Evolutionary conservation across 2,113 vertebrate species (phyloP).

Genomic region (Ancistrus triradiatus): DNA sequence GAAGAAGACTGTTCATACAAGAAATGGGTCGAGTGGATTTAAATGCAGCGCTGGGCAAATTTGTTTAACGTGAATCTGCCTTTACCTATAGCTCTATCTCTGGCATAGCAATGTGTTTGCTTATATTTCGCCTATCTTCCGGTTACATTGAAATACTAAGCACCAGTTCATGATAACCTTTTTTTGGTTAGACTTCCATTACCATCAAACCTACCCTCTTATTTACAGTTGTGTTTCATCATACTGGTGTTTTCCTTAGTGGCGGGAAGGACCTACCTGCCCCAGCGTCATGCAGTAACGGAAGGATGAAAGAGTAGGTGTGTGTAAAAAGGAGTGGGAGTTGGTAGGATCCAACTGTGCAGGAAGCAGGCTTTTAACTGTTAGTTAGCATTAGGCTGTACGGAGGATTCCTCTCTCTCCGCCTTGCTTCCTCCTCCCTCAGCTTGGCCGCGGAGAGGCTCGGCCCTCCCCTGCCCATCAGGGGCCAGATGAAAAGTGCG

Average conservation of each 20-base stretch:
- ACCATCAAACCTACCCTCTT: no score
- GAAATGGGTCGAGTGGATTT: slow-evolving; percentile 17
- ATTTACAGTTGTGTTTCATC: no score
- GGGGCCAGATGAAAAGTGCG: slow-evolving; percentile 52
- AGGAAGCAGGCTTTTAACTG: slow-evolving; percentile 30
- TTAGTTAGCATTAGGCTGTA: slow-evolving; percentile 4
- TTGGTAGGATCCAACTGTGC: slow-evolving; percentile 14
- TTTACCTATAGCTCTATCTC: slow-evolving; percentile 7
- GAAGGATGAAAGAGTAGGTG: slow-evolving; percentile 1
- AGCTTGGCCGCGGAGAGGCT: slow-evolving; percentile 13
- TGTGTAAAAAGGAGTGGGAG: neutral
- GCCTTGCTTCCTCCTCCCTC: slow-evolving; percentile 8
- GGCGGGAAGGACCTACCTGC: no score
- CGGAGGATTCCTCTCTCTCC: slow-evolving; percentile 11
- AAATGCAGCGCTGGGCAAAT: slow-evolving; percentile 2
- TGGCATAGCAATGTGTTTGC: neutral
- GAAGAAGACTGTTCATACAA: slow-evolving; percentile 38
- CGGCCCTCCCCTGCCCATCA: slow-evolving; percentile 37
- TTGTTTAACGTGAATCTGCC: slow-evolving; percentile 27
- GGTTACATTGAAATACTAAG: no score
- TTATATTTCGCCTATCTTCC: neutral
- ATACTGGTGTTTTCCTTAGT: no score
- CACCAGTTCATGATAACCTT: no score
- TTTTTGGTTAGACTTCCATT: no score
- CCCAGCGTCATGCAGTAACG: neutral